Conservation (phyloP, 2,113 vertebrate species). For the Chloropsis hardwickii region DNA sequence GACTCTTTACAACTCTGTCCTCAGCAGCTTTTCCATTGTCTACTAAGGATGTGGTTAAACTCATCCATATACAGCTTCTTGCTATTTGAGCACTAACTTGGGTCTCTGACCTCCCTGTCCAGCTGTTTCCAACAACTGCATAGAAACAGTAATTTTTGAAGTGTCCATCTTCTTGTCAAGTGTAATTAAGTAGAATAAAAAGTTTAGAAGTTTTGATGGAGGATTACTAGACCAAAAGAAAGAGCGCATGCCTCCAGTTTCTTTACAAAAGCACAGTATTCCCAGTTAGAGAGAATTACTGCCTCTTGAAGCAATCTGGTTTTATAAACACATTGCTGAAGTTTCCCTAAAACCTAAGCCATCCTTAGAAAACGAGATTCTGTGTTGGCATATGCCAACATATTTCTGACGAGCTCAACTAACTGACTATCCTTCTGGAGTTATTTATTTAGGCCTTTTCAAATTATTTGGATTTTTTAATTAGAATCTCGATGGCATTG, state of each 20-base stretch:
- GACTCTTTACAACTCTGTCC: neutral
- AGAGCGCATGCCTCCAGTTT: neutral
- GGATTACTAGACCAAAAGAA: neutral
- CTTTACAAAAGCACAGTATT: neutral
- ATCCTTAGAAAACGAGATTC: neutral
- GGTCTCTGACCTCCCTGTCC: neutral
- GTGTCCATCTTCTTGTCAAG: neutral
- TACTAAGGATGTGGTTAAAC: neutral
- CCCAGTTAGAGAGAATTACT: neutral
- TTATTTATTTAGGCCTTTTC: conserved; percentile 25
- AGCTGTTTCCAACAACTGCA: neutral
- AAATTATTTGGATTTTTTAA: conserved; percentile 50
- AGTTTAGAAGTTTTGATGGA: neutral
- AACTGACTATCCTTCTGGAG: conserved; percentile 37
- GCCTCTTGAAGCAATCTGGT: neutral
- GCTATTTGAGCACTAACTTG: neutral
- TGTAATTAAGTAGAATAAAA: neutral
- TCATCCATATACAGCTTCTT: neutral
- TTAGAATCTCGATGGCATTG: neutral
- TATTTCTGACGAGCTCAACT: neutral
- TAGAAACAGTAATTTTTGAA: neutral
- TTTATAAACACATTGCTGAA: neutral
- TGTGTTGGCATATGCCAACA: neutral
- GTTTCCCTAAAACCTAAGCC: neutral
- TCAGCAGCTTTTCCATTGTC: neutral